These are phyloP conservation scores for Holocentrus rufus DNA, from an alignment of 2,797 vertebrate genomes.

Conservation along the genomic window DNA sequence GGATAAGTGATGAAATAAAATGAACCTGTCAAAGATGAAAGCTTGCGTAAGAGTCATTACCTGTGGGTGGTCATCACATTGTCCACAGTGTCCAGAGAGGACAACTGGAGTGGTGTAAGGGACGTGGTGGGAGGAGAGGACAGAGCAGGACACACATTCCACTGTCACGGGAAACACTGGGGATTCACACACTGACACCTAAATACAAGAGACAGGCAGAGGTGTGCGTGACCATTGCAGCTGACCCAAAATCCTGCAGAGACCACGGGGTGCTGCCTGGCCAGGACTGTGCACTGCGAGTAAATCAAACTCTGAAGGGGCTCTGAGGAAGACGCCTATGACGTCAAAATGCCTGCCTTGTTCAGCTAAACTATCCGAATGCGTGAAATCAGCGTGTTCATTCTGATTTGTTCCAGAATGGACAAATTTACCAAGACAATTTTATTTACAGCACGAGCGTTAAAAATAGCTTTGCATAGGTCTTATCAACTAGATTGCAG, in stretches of 20 bases:
- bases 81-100: constrained; percentile 77
- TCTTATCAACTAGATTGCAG: not conserved
- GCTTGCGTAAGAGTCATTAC: constrained; percentile 46
- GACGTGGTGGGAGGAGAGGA: constrained; percentile 42
- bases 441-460: not conserved
- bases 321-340: not conserved
- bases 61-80: constrained; percentile 71
- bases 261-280: not conserved
- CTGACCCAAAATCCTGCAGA: not conserved
- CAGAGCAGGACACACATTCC: constrained; percentile 79
- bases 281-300: not conserved
- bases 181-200: constrained; percentile 76
- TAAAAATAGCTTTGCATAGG: not conserved
- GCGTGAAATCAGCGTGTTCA: not conserved
- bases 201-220: constrained; percentile 3
- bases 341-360: not conserved
- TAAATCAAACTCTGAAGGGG: not conserved
- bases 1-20: not conserved
- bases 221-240: not conserved
- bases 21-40: not conserved
- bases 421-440: not conserved
- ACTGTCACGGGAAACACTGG: constrained; percentile 74
- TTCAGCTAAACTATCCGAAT: not conserved
- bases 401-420: not conserved
- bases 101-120: constrained; percentile 58